phyloP scores from a whole-genome alignment of 2,888 invertebrate genomes.

The Phorcus lineatus region DNA sequence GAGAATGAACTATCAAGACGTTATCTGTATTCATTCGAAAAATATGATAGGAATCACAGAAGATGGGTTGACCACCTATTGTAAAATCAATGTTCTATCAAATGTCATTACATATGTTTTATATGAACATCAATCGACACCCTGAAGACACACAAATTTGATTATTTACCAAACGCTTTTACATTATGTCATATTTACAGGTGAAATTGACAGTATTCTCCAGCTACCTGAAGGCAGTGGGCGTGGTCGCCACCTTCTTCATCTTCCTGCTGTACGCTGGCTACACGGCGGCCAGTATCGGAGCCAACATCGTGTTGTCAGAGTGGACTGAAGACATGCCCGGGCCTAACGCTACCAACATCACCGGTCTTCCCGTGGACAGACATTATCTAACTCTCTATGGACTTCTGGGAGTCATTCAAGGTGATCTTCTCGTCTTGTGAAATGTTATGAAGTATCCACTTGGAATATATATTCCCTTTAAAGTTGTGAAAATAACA shows the following conservation, averaged over 20 bases:
- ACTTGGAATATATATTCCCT: too few species aligned
- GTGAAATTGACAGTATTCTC: constrained; percentile 92
- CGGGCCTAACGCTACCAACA: constrained; percentile 44
- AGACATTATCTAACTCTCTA: constrained; percentile 76
- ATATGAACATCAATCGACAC: too few species aligned
- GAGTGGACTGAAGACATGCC: constrained; percentile 72
- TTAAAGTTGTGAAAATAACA: too few species aligned
- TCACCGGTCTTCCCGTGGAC: constrained; percentile 52
- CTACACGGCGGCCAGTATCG: constrained; percentile 65
- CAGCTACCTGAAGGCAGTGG: constrained; percentile 89
- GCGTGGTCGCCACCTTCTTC: constrained; percentile 84
- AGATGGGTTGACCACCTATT: too few species aligned
- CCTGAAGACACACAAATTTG: too few species aligned
- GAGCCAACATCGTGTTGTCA: constrained; percentile 71
- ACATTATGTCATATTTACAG: constrained; percentile 54
- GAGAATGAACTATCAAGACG: too few species aligned
- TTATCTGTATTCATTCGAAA: too few species aligned
- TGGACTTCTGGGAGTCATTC: constrained; percentile 69
- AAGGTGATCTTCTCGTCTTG: constrained; percentile 56
- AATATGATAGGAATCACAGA: too few species aligned
- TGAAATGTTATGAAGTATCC: background rate
- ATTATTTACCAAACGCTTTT: background rate
- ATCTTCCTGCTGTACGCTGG: constrained; percentile 80
- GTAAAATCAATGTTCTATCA: too few species aligned
- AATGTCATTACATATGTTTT: too few species aligned